phyloP scores from a whole-genome alignment of 2,113 vertebrate genomes.

The Urocolius indicus region DNA sequence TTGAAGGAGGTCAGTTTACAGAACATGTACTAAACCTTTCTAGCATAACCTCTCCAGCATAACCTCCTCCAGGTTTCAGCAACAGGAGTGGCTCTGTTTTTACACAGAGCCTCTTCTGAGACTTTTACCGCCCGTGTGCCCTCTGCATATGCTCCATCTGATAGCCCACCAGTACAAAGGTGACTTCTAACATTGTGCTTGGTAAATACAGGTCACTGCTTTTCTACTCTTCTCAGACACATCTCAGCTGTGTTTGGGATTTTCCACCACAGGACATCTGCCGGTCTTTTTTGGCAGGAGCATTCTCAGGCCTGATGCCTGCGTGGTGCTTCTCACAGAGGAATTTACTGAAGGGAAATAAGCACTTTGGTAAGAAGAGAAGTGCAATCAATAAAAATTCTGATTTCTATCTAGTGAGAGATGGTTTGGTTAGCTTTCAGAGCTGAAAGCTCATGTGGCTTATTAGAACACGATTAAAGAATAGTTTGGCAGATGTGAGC shows the following conservation, averaged over 20 bases:
- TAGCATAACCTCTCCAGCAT: background rate
- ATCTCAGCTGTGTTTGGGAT: background rate
- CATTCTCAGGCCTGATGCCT: background rate
- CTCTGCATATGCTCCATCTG: background rate
- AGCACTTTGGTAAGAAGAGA: background rate
- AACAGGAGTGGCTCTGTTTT: accelerated
- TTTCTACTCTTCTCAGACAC: background rate
- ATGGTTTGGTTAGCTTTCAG: constrained; percentile 12
- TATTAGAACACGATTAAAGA: constrained; percentile 54
- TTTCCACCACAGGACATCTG: background rate
- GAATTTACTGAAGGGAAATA: background rate
- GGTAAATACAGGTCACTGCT: background rate
- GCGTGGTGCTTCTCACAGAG: background rate
- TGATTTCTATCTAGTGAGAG: constrained; percentile 14
- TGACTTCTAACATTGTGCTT: accelerated
- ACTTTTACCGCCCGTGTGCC: background rate
- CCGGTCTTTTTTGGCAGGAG: background rate
- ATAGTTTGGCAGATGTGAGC: constrained; percentile 40
- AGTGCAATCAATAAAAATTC: background rate
- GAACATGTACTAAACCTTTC: background rate
- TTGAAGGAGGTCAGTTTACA: background rate
- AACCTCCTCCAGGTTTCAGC: background rate
- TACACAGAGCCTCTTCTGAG: background rate
- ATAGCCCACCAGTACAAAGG: background rate
- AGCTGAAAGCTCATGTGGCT: background rate